phyloP scores from a whole-genome alignment of 2,888 invertebrate species.

The Cinara cedri region DNA sequence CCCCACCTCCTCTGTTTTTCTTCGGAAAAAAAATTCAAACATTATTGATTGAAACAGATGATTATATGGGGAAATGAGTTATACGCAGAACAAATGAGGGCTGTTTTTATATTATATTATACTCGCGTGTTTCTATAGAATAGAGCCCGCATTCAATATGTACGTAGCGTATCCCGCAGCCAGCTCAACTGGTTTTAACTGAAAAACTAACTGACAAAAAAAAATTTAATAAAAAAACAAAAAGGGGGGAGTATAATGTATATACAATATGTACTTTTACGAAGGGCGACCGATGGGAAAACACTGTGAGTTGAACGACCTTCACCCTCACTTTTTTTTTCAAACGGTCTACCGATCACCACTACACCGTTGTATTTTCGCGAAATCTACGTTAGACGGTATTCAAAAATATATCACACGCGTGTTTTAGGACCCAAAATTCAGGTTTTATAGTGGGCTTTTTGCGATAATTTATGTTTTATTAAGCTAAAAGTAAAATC shows the following conservation, averaged over 20 bases:
- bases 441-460: too few species aligned
- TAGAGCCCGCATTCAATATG: constrained; percentile 39
- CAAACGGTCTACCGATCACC: constrained; percentile 44
- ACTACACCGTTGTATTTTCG: background rate
- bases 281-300: constrained; percentile 27
- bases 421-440: too few species aligned
- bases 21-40: background rate
- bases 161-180: constrained; percentile 1
- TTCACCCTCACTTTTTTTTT: constrained; percentile 47
- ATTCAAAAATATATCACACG: too few species aligned
- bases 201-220: constrained; percentile 42
- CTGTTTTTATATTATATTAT: constrained; percentile 29
- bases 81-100: constrained; percentile 11
- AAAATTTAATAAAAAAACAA: constrained; percentile 21
- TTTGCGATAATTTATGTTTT: too few species aligned
- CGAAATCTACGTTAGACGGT: too few species aligned
- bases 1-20: background rate
- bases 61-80: constrained; percentile 24
- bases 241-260: constrained; percentile 4
- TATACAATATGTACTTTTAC: constrained; percentile 17
- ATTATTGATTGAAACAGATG: constrained; percentile 43
- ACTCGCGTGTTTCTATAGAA: background rate
- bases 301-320: constrained; percentile 49
- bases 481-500: too few species aligned
- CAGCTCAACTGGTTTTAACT: constrained; percentile 50